Evolutionary conservation across 2,113 vertebrate genomes (phyloP).

Genomic region (Hyperopisus bebe): DNA sequence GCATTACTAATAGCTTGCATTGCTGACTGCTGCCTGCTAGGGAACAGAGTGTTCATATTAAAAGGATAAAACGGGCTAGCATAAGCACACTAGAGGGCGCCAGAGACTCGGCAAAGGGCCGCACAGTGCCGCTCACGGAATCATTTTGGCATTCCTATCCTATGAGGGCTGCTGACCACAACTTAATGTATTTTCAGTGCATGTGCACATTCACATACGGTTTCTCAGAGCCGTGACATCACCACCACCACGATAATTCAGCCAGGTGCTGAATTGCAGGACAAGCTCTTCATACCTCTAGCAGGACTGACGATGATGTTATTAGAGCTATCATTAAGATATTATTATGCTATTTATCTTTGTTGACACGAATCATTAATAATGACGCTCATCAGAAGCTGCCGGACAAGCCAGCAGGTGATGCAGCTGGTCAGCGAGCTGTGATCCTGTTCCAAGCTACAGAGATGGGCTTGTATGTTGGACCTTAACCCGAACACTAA

Average conservation of each 20-base stretch:
- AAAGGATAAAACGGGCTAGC: background rate
- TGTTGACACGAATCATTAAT: background rate
- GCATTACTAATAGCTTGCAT: background rate
- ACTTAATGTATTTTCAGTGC: constrained; percentile 54
- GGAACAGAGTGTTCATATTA: background rate
- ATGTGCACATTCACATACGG: background rate
- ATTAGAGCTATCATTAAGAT: background rate
- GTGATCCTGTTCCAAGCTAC: background rate
- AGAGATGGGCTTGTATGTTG: background rate
- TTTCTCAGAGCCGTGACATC: background rate
- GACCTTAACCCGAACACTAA: background rate
- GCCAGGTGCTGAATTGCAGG: background rate
- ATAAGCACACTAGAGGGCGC: constrained; percentile 24
- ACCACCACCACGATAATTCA: background rate
- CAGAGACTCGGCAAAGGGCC: background rate
- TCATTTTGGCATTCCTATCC: constrained; percentile 37
- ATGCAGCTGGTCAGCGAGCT: background rate
- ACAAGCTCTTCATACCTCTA: background rate
- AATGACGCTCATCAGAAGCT: background rate
- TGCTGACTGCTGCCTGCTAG: background rate
- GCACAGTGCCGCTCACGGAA: background rate
- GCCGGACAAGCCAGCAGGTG: background rate
- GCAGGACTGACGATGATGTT: background rate
- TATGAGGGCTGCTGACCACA: constrained; percentile 37
- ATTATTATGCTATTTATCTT: background rate